Evolutionary conservation across 2,113 vertebrate genomes (phyloP), one percentile per base, ranked within the genome.

Genomic region (Hippocampus guttulatus): DNA sequence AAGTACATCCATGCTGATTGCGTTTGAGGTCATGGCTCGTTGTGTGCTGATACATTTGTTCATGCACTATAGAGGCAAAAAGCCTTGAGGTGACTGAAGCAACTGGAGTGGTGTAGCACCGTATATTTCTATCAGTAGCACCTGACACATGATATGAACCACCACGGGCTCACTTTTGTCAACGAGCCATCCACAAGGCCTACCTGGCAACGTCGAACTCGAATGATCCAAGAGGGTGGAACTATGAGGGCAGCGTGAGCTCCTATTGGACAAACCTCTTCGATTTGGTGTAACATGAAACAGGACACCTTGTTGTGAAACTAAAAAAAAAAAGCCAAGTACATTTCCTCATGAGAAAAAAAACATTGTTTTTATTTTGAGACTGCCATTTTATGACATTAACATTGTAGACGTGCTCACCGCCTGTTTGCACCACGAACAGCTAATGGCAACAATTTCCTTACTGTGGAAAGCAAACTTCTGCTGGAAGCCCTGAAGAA

Each of bases 261-360:
- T 78, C 96, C 96, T 77, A 98, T 89, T 30, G 96, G 96, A 87
- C 96, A 98, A 0, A 95, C 94, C 90, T 98, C 96, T 88, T 98
- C 96, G 0, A 99, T 98, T 83, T 99, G 97, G 78, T 97, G 97
- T 79, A 98, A 91, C 96, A 98, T 95, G 93, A 98, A 99, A 89
- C 97, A 99, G 73, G 96, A 97, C 88, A 99, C 97, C 92, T 98
- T 99, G 85, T 98, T 99, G 90, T 98, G 96, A 90, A 97, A 99
- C 96, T 99, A 83, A 68, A 68, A 38, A 38, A 38, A 6, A 38
- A 38, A 38, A 38, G 65, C 0, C n/a, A 7, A 64, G 20, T 8
- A 3, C 2, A 21, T 38, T 38, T 55, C n/a, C 27, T 33, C 15
- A 33, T 33, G 14, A 61, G 8, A 8, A 65, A 27, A 23, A 2